These are phyloP conservation scores for Galago senegalensis DNA, from an alignment of 2,797 vertebrate genomes.

Conservation along the genomic window DNA sequence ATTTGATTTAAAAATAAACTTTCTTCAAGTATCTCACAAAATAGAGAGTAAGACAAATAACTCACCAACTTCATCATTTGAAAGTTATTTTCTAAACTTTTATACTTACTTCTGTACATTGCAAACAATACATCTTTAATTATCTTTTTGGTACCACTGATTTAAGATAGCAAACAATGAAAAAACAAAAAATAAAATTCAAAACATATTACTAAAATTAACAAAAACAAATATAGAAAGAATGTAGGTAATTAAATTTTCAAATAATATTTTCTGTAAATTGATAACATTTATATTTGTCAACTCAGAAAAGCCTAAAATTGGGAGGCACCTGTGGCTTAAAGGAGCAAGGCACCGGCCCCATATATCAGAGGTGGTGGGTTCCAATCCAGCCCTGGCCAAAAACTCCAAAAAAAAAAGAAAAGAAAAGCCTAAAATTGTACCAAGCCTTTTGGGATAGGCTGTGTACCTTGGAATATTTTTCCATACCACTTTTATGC, in stretches of 20 bases:
- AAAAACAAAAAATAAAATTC: conserved; percentile 18
- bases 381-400: no score
- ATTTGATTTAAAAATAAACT: background rate
- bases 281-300: background rate
- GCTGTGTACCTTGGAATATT: background rate
- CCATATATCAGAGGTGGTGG: no score
- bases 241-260: conserved; percentile 13
- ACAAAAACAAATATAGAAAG: background rate
- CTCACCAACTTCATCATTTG: background rate
- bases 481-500: background rate
- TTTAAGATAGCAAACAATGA: background rate
- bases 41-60: background rate
- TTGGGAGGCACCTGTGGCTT: background rate
- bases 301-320: background rate
- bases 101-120: conserved; percentile 39
- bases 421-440: background rate
- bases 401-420: no score
- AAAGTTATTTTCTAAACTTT: background rate
- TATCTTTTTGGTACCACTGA: background rate
- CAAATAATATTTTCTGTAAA: background rate
- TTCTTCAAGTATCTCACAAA: conserved; percentile 33
- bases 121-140: background rate
- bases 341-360: no score
- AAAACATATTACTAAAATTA: background rate
- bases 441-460: background rate